Conservation (phyloP, 2,113 vertebrate genomes). For the Pelusios castaneus region DNA sequence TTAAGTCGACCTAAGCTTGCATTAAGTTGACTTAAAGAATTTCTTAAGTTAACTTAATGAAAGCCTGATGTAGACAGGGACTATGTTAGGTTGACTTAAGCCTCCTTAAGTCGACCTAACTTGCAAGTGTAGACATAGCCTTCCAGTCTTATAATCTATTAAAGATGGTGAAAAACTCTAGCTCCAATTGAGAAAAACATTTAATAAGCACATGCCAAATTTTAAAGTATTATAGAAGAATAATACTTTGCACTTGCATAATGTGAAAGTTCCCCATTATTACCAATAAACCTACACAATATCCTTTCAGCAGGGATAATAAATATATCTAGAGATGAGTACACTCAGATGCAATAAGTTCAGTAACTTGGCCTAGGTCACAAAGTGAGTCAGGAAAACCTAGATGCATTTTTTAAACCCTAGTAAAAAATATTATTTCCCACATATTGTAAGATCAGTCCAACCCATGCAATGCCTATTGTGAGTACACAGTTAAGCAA, state of each 20-base stretch:
- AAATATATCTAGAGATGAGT: background rate
- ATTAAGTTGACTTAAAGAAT: no score
- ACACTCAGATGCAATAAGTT: background rate
- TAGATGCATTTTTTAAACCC: background rate
- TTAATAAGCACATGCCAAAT: background rate
- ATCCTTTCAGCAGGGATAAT: background rate
- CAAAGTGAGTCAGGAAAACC: background rate
- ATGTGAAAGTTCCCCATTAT: background rate
- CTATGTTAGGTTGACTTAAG: no score
- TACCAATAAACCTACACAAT: background rate
- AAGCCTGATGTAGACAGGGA: no score
- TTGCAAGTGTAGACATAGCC: no score
- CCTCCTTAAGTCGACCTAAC: no score
- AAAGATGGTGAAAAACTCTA: background rate
- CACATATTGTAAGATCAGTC: background rate
- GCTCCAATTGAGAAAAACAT: background rate
- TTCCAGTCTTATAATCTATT: background rate
- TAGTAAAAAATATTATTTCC: background rate
- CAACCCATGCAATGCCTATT: background rate
- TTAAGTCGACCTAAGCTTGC: no score
- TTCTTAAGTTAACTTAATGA: no score
- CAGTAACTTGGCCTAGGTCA: background rate
- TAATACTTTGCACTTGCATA: background rate
- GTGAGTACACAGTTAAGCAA: background rate
- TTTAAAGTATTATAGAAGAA: background rate